phyloP scores from a whole-genome alignment of 1,140 invertebrate species.

The Oryzaephilus surinamensis region DNA sequence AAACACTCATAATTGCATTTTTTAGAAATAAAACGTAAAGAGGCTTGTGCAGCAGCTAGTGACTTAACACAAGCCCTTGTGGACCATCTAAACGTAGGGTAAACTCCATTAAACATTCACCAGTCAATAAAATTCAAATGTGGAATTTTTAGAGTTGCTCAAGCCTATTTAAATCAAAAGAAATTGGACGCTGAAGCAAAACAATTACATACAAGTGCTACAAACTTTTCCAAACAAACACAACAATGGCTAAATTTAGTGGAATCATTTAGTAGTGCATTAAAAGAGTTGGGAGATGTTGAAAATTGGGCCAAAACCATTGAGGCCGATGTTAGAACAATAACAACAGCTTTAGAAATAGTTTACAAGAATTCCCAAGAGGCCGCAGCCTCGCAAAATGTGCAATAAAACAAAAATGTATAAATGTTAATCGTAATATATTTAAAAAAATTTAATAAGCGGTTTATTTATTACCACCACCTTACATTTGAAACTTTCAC shows the following conservation, averaged over 20 bases:
- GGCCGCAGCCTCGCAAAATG: slow-evolving; percentile 4
- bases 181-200: slow-evolving; percentile 94
- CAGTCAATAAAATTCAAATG: slow-evolving; percentile 3
- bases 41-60: slow-evolving; percentile 84
- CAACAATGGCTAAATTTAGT: slow-evolving; percentile 91
- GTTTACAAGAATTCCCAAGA: slow-evolving; percentile 76
- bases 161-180: slow-evolving; percentile 97
- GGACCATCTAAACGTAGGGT: slow-evolving; percentile 96
- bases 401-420: background rate
- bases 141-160: slow-evolving; percentile 68
- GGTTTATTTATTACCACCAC: no score
- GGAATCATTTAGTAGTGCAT: slow-evolving; percentile 87
- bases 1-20: slow-evolving; percentile 9
- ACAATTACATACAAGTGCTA: slow-evolving; percentile 86
- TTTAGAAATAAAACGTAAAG: slow-evolving; percentile 83
- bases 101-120: slow-evolving; percentile 27
- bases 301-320: slow-evolving; percentile 98
- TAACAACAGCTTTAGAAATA: slow-evolving; percentile 87
- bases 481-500: slow-evolving; percentile 9
- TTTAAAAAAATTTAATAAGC: background rate
- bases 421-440: background rate
- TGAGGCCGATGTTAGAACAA: slow-evolving; percentile 89
- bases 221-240: slow-evolving; percentile 92
- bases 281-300: slow-evolving; percentile 98
- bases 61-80: slow-evolving; percentile 88